Conservation (phyloP, 2,888 invertebrate genomes). For the Hypercompe scribonia region DNA sequence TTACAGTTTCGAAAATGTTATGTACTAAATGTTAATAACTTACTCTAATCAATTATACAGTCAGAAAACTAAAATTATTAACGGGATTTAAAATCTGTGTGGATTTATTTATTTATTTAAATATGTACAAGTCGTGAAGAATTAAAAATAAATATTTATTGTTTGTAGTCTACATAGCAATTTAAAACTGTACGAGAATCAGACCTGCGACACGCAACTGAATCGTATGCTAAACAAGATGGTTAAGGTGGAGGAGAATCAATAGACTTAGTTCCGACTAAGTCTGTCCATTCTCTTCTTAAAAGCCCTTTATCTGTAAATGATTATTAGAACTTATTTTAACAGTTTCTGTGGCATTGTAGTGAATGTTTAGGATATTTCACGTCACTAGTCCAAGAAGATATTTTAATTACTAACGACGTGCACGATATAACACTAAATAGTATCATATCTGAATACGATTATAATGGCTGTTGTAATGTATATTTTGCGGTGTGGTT, state of each 20-base stretch:
- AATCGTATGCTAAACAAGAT: background rate
- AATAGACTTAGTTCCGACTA: too few species aligned
- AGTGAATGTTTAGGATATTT: background rate
- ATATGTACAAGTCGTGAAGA: background rate
- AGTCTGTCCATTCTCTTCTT: too few species aligned
- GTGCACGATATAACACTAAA: background rate
- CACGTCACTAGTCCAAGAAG: background rate
- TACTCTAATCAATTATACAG: background rate
- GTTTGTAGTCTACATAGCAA: background rate
- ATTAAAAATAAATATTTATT: background rate
- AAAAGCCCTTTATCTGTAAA: too few species aligned
- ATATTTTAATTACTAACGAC: background rate
- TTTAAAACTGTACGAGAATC: background rate
- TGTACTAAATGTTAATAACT: background rate
- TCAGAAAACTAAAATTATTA: background rate
- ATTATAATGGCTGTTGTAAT: slow-evolving; percentile 49
- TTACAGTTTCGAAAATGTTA: background rate
- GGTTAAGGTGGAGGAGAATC: background rate
- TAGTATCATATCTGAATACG: background rate
- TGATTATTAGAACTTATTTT: background rate
- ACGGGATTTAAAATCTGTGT: too few species aligned
- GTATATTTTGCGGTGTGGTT: slow-evolving; percentile 71
- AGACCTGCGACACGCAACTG: background rate
- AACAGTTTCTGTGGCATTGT: background rate
- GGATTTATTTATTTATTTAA: background rate